These are phyloP conservation scores for Drosophila histrio DNA, from an alignment of 2,888 invertebrate genomes.

Conservation along the genomic window DNA sequence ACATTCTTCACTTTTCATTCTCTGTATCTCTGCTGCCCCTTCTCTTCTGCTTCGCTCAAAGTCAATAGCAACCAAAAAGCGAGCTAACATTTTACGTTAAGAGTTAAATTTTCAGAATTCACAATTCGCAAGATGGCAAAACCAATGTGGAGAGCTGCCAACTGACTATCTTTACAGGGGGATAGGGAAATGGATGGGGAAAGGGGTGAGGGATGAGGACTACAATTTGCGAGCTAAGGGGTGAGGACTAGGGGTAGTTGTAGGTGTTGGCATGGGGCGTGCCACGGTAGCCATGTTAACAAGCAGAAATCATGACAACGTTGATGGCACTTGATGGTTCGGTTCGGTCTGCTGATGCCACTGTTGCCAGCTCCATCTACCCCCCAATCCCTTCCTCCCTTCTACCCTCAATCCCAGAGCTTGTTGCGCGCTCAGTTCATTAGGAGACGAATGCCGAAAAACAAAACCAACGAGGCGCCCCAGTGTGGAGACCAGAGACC, in stretches of 20 bases:
- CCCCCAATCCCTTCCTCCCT: not conserved
- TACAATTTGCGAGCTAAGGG: no score
- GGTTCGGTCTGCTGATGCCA: constrained; percentile 18
- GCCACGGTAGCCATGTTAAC: constrained; percentile 74
- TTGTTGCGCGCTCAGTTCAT: constrained; percentile 64
- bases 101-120: constrained; percentile 78
- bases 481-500: not conserved
- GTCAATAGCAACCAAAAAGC: constrained; percentile 62
- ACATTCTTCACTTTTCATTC: not conserved
- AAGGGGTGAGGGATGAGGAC: no score
- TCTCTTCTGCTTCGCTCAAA: constrained; percentile 16
- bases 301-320: constrained; percentile 80
- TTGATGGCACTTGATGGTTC: constrained; percentile 72
- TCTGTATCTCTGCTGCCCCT: not conserved
- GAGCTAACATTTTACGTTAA: constrained; percentile 65
- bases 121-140: constrained; percentile 71
- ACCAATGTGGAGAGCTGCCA: constrained; percentile 31
- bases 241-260: not conserved
- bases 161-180: constrained; percentile 1
- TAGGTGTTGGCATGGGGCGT: constrained; percentile 22
- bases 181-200: not conserved
- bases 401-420: constrained; percentile 2
- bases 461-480: constrained; percentile 32
- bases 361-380: not conserved
- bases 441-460: constrained; percentile 68